Conservation (phyloP, 2,797 vertebrate species). For the Apogon hyalosoma region DNA sequence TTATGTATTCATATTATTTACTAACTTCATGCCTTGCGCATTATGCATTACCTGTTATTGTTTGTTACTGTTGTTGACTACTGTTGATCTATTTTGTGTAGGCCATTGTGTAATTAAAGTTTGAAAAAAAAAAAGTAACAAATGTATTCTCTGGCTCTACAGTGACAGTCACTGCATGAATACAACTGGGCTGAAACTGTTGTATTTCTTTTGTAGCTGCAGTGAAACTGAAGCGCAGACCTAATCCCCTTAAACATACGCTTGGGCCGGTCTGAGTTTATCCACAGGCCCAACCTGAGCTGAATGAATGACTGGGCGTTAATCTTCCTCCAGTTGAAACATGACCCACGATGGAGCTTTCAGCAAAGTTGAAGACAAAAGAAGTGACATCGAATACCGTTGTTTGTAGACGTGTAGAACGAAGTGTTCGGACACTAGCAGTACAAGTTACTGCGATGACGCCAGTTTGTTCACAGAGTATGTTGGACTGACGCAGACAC, state of each 20-base stretch:
- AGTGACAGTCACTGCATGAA: neutral
- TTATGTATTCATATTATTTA: no score
- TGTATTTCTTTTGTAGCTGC: neutral
- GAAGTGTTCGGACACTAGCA: constrained; percentile 15
- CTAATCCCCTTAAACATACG: constrained; percentile 43
- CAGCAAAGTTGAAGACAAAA: constrained; percentile 1
- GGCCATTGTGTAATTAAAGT: no score
- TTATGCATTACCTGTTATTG: no score
- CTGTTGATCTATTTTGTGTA: no score
- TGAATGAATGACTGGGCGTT: neutral
- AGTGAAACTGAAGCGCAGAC: constrained; percentile 7
- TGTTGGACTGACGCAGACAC: no score
- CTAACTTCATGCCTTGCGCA: no score
- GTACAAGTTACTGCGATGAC: constrained; percentile 9
- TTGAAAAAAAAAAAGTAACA: constrained; percentile 1
- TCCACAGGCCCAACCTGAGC: constrained; percentile 30
- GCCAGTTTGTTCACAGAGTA: neutral
- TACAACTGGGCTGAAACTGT: neutral
- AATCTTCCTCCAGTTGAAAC: constrained; percentile 36
- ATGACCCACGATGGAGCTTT: neutral
- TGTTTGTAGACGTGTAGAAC: constrained; percentile 15
- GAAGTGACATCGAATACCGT: neutral
- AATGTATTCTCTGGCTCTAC: no score
- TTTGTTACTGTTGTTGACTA: no score
- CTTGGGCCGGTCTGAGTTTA: constrained; percentile 26